phyloP scores from a whole-genome alignment of 2,888 invertebrate genomes.

The Ormyrus rosae region DNA sequence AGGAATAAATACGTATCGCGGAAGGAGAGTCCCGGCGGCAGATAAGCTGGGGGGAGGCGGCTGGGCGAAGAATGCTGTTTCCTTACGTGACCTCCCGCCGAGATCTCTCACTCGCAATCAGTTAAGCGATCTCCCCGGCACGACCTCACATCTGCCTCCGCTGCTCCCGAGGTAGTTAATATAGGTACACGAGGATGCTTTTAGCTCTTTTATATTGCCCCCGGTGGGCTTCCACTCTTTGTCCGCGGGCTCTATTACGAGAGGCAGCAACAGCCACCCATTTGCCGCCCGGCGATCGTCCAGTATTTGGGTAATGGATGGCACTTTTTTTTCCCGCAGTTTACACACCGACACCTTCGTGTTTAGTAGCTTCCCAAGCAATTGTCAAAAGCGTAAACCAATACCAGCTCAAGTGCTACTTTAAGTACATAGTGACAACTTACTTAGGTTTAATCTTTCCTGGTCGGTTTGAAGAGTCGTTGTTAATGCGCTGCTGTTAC shows the following conservation, averaged over 20 bases:
- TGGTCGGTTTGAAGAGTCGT: not conserved
- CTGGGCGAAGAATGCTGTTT: conserved; percentile 50
- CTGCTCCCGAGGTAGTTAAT: conserved; percentile 49
- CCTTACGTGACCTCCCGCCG: conserved; percentile 55
- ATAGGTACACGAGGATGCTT: conserved; percentile 42
- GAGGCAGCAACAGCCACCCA: not conserved
- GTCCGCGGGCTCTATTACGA: not conserved
- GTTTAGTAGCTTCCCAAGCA: no score
- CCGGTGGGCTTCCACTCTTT: not conserved
- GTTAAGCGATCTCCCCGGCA: conserved; percentile 57
- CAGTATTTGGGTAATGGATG: no score
- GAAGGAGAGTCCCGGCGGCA: not conserved
- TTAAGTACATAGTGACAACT: not conserved
- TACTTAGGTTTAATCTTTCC: not conserved
- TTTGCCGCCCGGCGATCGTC: not conserved
- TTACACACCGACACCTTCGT: no score
- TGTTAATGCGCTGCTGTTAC: conserved; percentile 55
- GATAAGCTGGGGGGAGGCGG: conserved; percentile 7
- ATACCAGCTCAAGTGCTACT: not conserved
- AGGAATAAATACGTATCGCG: not conserved
- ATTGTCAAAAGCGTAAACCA: not conserved
- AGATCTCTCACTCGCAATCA: conserved; percentile 59
- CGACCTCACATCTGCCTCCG: conserved; percentile 37
- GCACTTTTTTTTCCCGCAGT: no score
- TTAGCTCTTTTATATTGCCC: conserved; percentile 35